Base-by-base conservation (phyloP, 2,888 invertebrate genomes). In the Rhagonycha lutea region DNA sequence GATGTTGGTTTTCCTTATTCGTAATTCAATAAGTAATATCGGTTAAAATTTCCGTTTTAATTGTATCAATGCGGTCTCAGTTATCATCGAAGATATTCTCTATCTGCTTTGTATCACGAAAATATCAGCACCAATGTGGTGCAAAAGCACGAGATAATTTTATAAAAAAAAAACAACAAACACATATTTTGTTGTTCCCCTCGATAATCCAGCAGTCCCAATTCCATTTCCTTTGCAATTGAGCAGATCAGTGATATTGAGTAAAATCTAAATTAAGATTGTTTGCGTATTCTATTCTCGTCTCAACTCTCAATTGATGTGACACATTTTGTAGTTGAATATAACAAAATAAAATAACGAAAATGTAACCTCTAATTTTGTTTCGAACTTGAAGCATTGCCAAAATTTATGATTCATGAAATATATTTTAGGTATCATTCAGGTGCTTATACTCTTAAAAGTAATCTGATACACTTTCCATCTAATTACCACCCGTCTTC, bases 341-440 rank as follows among this genome's bases (percentile, higher is more conserved):
- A 68, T 70, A 61, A 76, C 62, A 74, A 72, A 77, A 73, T 74
- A 77, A 67, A 26, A 47, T 18, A 63, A 70, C 18, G 12, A 70
- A 76, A 78, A 62, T 72, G 76, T 78, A 74, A 74, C 76, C 73
- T 76, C 76, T 76, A 78, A 74, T 76, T 78, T 70, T 74, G 73
- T 76, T 74, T 70, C 72, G 72, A 76, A 74, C 74, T 76, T 78
- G 78, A 76, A 72, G 14, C 11, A 18, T n/a, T 14, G 76, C 78
- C 78, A 78, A 69, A 28, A 61, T 67, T 63, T 68, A 70, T 78
- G 78, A 78, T 69, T 78, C 78, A 78, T 71, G n/a, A 26, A 18
- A 32, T 32, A 32, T 76, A 71, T 74, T 76, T 73, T 75, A 73
- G 73, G 69, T 69, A 73, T 63, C 74, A 32, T 63, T 76, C 70